phyloP scores from a whole-genome alignment of 2,113 vertebrate genomes.

The Puffinus mauretanicus region DNA sequence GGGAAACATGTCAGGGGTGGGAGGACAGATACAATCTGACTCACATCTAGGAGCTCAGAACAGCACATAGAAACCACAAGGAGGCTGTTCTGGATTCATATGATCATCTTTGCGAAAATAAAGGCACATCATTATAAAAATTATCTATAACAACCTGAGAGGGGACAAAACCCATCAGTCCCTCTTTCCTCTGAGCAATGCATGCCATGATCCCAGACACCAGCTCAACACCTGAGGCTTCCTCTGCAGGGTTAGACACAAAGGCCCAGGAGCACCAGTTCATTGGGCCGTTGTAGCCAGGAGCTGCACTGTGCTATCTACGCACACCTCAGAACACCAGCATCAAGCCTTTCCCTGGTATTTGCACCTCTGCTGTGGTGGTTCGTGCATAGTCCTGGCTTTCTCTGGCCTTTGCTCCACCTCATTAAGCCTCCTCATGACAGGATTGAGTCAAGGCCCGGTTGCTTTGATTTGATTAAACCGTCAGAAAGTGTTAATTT shows the following conservation, averaged over 20 bases:
- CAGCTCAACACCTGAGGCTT: background rate
- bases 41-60: background rate
- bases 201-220: background rate
- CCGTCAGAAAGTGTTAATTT: background rate
- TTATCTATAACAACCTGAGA: background rate
- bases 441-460: background rate
- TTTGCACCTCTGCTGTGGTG: background rate
- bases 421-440: background rate
- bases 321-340: background rate
- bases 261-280: background rate
- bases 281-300: background rate
- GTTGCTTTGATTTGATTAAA: background rate
- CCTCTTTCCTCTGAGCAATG: background rate
- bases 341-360: background rate
- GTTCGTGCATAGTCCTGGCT: background rate
- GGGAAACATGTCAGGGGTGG: fast-evolving
- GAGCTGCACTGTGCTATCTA: background rate
- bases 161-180: background rate
- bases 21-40: background rate
- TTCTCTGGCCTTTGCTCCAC: background rate
- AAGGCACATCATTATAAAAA: background rate
- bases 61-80: background rate
- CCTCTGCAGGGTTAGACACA: background rate
- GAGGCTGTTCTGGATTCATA: background rate
- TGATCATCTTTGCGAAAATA: background rate